Conservation (phyloP, 2,797 vertebrate species). For the Manis javanica region DNA sequence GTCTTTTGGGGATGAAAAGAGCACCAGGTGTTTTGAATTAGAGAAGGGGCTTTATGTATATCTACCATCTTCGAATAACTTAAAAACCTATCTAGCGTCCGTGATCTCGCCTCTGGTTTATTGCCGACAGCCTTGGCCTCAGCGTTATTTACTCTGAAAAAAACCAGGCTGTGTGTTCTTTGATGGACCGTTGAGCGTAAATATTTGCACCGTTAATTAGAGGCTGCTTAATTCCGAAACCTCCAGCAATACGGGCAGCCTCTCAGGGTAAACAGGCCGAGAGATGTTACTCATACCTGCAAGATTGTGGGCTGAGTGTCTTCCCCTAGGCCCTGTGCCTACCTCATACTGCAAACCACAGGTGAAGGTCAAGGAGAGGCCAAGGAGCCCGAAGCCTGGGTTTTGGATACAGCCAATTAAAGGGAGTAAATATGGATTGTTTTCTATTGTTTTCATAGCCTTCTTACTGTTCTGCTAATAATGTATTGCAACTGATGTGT, state of each 20-base stretch:
- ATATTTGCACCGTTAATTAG: constrained; percentile 71
- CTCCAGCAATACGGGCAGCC: not conserved
- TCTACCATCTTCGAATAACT: not conserved
- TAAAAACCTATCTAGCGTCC: not conserved
- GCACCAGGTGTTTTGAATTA: not conserved
- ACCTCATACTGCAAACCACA: not conserved
- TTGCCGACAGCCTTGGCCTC: not conserved
- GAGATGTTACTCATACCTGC: not conserved
- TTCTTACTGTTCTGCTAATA: not conserved
- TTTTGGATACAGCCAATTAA: rapidly evolving
- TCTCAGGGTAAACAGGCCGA: not conserved
- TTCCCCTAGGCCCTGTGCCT: not conserved
- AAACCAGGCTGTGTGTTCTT: not conserved
- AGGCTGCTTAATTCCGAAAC: not conserved
- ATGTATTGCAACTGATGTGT: not conserved
- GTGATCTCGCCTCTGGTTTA: not conserved
- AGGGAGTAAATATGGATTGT: rapidly evolving
- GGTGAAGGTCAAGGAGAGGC: not conserved
- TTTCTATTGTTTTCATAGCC: not conserved
- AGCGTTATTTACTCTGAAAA: not conserved
- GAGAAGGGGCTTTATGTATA: not conserved
- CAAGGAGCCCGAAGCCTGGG: not conserved
- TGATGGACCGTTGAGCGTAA: not conserved
- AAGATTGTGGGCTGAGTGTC: not conserved
- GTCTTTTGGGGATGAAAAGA: not conserved